Base-by-base conservation (phyloP, 1,140 invertebrate genomes). In the Monomorium pharaonis region DNA sequence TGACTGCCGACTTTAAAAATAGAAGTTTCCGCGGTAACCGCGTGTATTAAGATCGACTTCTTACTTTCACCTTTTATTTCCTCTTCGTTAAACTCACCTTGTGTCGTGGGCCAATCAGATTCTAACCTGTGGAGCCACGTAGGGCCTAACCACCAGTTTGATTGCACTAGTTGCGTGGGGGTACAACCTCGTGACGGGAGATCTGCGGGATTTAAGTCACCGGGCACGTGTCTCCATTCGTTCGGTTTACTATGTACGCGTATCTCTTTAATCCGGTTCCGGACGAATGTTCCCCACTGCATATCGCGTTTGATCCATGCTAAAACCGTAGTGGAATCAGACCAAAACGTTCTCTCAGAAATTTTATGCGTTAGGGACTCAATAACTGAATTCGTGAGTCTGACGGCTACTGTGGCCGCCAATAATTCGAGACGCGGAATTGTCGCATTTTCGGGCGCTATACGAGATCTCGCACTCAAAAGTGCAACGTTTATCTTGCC, bases 161-260 rank as follows among this genome's bases (percentile, higher is more conserved):
- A 70, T 30, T 70, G 5, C 92, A 84, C 2, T 30, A 93, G 69
- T n/a, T 89, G 70, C 51, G 85, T 63, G 0, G 89, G 81, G 3
- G n/a, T 84, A 65, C 91, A 93, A 5, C 93, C 94, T 24, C 94
- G 30, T 10, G 93, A 94, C 18, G 90, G 88, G n/a, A 90, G 72
- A 49, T 70, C 67, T 0, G 67, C 44, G 14, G 44, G 44, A 10
- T 70, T 70, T 70, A 30, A 27, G 0, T 63, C 7, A 2, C 88
- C 87, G 0, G 91, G 88, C 14, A 92, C 47, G 77, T 89, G 70
- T 58, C 49, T 62, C 91, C 90, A 92, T 0, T 74, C n/a, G 1
- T 83, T 56, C 0, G 27, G 16, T 24, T 74, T 76, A 5, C 24
- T 75, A 21, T 87, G 21, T 7, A 6, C 3, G 2, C 85, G n/a